Conservation (phyloP, 1,140 invertebrate species). For the Drosophila sp. region DNA sequence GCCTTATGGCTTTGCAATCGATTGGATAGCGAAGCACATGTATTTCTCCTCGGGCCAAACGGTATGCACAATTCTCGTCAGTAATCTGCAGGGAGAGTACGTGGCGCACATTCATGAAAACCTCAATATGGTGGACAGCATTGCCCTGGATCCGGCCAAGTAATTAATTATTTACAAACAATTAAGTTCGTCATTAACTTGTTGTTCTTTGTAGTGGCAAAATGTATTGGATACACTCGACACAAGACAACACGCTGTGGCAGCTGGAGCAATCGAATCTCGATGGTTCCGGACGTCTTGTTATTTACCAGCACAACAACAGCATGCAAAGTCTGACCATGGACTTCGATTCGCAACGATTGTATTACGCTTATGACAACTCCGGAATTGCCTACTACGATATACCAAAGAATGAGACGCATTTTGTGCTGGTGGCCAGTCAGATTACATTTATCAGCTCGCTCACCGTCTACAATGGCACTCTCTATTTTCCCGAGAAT, state of each 20-base stretch:
- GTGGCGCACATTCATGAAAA: constrained; percentile 85
- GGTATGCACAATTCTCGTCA: constrained; percentile 87
- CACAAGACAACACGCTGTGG: constrained; percentile 78
- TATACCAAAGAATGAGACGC: constrained; percentile 85
- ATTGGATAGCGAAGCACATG: constrained; percentile 92
- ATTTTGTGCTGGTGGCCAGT: constrained; percentile 64
- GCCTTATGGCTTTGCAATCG: constrained; percentile 86
- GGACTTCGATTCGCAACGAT: constrained; percentile 86
- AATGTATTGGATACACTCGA: constrained; percentile 87
- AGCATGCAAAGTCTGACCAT: constrained; percentile 86
- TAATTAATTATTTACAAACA: constrained; percentile 47
- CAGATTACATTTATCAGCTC: constrained; percentile 74
- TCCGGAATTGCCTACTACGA: constrained; percentile 89
- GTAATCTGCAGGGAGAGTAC: constrained; percentile 90
- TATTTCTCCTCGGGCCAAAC: constrained; percentile 87
- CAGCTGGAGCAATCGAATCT: constrained; percentile 88
- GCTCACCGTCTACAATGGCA: constrained; percentile 80
- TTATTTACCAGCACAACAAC: constrained; percentile 65
- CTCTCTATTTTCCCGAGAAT: constrained; percentile 80
- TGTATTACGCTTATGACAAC: constrained; percentile 90
- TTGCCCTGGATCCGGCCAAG: constrained; percentile 89
- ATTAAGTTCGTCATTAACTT: constrained; percentile 12
- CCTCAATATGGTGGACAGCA: constrained; percentile 84
- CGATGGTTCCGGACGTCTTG: constrained; percentile 86
- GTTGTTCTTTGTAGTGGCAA: constrained; percentile 86